Conservation (phyloP, 2,888 invertebrate genomes). For the Dynastes hyllus region DNA sequence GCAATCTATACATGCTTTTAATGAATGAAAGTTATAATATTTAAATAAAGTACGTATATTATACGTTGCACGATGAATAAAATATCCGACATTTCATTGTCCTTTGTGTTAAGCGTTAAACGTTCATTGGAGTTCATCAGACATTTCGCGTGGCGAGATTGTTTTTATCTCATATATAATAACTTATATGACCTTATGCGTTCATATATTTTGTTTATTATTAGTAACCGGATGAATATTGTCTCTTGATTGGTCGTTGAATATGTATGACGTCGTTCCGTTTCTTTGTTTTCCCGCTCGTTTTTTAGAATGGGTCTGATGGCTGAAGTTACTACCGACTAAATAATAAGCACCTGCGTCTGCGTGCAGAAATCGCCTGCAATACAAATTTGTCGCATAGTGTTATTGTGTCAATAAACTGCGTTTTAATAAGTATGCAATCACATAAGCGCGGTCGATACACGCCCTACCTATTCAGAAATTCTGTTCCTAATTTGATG, state of each 20-base stretch:
- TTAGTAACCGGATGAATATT: conserved; percentile 48
- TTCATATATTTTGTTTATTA: conserved; percentile 43
- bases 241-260: conserved; percentile 44
- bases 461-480: conserved; percentile 34
- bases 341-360: conserved; percentile 47
- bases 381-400: conserved; percentile 37
- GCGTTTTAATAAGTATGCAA: conserved; percentile 43
- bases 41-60: conserved; percentile 40
- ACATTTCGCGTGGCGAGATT: conserved; percentile 19
- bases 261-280: conserved; percentile 45
- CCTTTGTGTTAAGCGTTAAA: conserved; percentile 15
- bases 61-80: conserved; percentile 31
- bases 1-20: conserved; percentile 18
- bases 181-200: conserved; percentile 46
- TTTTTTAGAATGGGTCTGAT: conserved; percentile 44
- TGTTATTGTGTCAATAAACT: conserved; percentile 42
- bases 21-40: conserved; percentile 44
- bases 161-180: conserved; percentile 41
- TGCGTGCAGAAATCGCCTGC: conserved; percentile 36
- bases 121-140: conserved; percentile 36
- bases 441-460: conserved; percentile 9
- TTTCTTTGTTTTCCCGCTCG: conserved; percentile 44
- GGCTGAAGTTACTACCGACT: conserved; percentile 36
- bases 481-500: conserved; percentile 31
- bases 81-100: conserved; percentile 42